These are phyloP conservation scores for Eupithecia pulchellata DNA, from an alignment of 2,888 invertebrate genomes.

Conservation along the genomic window DNA sequence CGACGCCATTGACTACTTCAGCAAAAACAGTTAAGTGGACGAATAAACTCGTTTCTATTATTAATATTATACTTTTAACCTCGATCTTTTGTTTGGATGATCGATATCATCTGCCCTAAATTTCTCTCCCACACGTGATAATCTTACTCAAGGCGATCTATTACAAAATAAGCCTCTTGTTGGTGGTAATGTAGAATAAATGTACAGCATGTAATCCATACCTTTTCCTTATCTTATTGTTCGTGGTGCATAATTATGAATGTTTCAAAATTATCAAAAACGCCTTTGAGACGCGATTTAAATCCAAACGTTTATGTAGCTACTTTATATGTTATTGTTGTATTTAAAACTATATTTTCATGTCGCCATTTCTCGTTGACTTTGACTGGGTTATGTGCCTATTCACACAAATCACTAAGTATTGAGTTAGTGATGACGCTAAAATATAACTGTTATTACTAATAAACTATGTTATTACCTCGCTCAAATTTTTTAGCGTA, in stretches of 20 bases:
- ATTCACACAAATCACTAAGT: background rate
- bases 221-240: slow-evolving; percentile 7
- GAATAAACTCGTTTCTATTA: slow-evolving; percentile 32
- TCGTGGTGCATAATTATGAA: slow-evolving; percentile 10
- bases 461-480: background rate
- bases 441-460: background rate
- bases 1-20: slow-evolving; percentile 88
- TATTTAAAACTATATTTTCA: slow-evolving; percentile 18
- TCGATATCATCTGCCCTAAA: slow-evolving; percentile 38
- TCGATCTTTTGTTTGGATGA: slow-evolving; percentile 39
- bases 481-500: background rate
- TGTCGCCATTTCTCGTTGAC: background rate
- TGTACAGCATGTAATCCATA: slow-evolving; percentile 13
- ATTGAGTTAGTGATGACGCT: background rate
- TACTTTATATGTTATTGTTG: background rate
- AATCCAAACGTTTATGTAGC: background rate
- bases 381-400: background rate
- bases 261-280: slow-evolving; percentile 1
- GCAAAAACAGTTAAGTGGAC: slow-evolving; percentile 86
- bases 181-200: slow-evolving; percentile 16
- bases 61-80: slow-evolving; percentile 27
- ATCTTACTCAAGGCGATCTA: slow-evolving; percentile 35
- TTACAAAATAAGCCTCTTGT: slow-evolving; percentile 29
- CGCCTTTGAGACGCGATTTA: background rate
- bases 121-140: slow-evolving; percentile 41